Conservation (phyloP, 2,797 vertebrate species). For the Chelonia mydas region DNA sequence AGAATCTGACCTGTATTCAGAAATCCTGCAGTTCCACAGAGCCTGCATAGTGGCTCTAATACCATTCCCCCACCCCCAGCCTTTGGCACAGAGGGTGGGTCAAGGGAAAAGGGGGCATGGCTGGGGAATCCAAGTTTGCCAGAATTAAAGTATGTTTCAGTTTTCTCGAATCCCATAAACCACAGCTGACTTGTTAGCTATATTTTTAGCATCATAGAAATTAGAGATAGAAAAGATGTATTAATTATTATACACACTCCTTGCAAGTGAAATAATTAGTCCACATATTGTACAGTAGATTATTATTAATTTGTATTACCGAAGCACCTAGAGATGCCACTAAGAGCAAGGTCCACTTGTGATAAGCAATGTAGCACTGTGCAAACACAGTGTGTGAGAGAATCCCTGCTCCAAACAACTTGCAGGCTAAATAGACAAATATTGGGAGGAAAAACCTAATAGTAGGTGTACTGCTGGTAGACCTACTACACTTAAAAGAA, state of each 20-base stretch:
- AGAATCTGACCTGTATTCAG: neutral
- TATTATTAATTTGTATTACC: neutral
- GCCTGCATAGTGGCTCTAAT: neutral
- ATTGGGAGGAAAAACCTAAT: neutral
- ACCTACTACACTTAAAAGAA: neutral
- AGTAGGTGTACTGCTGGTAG: neutral
- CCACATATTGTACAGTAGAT: fast-evolving
- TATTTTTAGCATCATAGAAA: neutral
- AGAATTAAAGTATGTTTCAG: neutral
- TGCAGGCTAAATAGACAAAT: neutral
- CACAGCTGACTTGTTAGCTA: neutral
- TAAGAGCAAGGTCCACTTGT: neutral
- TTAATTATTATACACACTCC: neutral
- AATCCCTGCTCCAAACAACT: neutral
- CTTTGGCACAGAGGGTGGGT: neutral
- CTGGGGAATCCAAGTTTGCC: neutral
- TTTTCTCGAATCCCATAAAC: neutral
- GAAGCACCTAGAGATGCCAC: neutral
- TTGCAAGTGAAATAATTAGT: neutral
- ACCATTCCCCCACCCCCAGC: neutral
- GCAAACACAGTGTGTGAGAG: neutral
- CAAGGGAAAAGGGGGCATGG: neutral
- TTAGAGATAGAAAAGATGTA: neutral
- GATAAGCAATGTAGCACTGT: neutral
- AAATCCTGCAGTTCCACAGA: neutral